Evolutionary conservation across 2,888 invertebrate genomes (phyloP), one percentile per base, ranked within the genome.

Genomic region (Bugulina stolonifera): DNA sequence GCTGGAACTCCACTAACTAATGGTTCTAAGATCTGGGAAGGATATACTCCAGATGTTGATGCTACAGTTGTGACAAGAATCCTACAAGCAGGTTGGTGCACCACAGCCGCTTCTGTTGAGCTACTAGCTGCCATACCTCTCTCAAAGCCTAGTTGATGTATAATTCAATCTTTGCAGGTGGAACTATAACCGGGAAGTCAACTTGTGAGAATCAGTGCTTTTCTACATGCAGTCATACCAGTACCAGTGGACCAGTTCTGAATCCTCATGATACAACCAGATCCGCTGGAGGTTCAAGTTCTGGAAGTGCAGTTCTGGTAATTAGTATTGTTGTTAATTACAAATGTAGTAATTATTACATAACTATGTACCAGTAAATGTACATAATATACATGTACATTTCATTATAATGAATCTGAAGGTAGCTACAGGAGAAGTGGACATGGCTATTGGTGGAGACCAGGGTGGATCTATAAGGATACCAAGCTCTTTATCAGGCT

Each of bases 1-100:
- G 81, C 81, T 1, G 81, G 82, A 27, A 77, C 82, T 1, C 82
- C 82, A 2, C 78, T 82, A 79, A 77, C 77, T 75, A 78, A 79
- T 64, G 81, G 81, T 2, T 76, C 76, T 34, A 76, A 75, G 35
- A 43, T 79, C 2, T 69, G 81, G 69, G 78, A 81, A 34, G 80
- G 79, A 25, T 81, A 77, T 72, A 75, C 78, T 3, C 81, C 82
- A 0, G 79, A 80, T 25, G 76, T 77, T 71, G 81, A 82, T 73
- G 81, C 82, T 1, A 79, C 81, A 0, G 75, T 81, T 0, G 79
- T 82, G 1, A 79, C 79, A 0, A 74, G 81, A 43, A 76, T 81
- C 3, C 73, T 82, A 23, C 79, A 81, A 72, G 80, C 77, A 73
- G 82, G 81, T 80, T n/a, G 23, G 29, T 69, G n/a, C n/a, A n/a